Conservation (phyloP, 2,888 invertebrate species). For the Rhyacophila evoluta region DNA sequence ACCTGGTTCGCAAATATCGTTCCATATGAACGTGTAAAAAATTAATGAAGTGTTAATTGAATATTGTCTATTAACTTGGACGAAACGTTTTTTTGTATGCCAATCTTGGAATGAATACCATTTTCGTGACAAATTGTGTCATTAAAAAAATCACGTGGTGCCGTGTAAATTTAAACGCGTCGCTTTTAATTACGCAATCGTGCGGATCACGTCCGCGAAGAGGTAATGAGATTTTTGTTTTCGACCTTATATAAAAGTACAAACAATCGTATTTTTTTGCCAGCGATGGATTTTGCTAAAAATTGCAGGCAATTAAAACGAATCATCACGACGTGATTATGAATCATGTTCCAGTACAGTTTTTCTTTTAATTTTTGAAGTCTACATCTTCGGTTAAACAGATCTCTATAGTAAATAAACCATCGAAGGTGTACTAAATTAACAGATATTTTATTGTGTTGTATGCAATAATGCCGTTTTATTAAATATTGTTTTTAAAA, state of each 20-base stretch:
- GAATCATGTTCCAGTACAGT: neutral
- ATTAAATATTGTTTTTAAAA: no score
- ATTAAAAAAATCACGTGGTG: neutral
- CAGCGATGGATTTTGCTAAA: neutral
- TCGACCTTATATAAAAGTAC: neutral
- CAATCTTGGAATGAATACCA: neutral
- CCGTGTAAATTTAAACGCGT: neutral
- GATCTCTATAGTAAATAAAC: no score
- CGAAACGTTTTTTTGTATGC: no score
- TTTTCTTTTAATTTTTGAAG: neutral
- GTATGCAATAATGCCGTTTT: no score
- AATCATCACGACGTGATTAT: neutral
- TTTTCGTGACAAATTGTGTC: neutral
- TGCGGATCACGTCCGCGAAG: neutral
- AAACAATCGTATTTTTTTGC: constrained; percentile 1
- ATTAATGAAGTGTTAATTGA: no score
- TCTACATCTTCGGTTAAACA: no score
- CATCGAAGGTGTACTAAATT: no score
- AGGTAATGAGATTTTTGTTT: constrained; percentile 21
- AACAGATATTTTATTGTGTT: no score
- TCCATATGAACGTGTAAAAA: no score
- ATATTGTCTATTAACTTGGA: no score
- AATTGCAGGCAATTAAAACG: neutral
- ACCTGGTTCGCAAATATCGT: no score
- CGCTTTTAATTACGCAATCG: neutral